phyloP scores from a whole-genome alignment of 2,888 invertebrate species.

The Alloplasta piceator region DNA sequence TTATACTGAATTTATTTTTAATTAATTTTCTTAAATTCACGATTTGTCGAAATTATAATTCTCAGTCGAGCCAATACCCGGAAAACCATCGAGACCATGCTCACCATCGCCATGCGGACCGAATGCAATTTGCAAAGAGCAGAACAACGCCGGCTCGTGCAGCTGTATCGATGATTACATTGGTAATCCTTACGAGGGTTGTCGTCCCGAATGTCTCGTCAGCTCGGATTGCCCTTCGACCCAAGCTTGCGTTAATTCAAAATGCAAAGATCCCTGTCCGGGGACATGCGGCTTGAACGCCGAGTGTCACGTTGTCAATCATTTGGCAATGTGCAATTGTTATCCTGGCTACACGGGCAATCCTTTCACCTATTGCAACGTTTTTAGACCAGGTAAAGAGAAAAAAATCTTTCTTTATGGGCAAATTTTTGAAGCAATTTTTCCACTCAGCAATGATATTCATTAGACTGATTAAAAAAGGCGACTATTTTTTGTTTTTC shows the following conservation, averaged over 20 bases:
- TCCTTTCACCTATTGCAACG: constrained; percentile 78
- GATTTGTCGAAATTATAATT: neutral
- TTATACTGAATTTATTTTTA: neutral
- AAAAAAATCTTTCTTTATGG: constrained; percentile 15
- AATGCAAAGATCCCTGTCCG: constrained; percentile 86
- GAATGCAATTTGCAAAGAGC: constrained; percentile 84
- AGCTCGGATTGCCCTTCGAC: constrained; percentile 86
- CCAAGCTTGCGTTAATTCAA: constrained; percentile 85
- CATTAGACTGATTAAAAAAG: too few relatives aligned
- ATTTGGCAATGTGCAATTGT: constrained; percentile 86
- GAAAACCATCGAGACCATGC: constrained; percentile 87
- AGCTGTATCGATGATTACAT: constrained; percentile 84
- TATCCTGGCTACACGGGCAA: constrained; percentile 82
- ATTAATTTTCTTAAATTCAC: neutral
- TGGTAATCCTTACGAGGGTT: constrained; percentile 86
- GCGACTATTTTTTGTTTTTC: too few relatives aligned
- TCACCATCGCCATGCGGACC: constrained; percentile 89
- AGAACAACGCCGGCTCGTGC: constrained; percentile 85
- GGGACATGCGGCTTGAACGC: constrained; percentile 85
- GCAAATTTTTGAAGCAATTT: neutral
- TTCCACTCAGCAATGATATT: too few relatives aligned
- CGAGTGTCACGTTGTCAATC: constrained; percentile 84
- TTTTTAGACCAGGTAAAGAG: constrained; percentile 50
- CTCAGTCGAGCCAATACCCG: constrained; percentile 18
- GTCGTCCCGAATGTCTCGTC: constrained; percentile 85